Evolutionary conservation across 2,888 invertebrate genomes (phyloP).

Genomic region (Hedychridium roseum): DNA sequence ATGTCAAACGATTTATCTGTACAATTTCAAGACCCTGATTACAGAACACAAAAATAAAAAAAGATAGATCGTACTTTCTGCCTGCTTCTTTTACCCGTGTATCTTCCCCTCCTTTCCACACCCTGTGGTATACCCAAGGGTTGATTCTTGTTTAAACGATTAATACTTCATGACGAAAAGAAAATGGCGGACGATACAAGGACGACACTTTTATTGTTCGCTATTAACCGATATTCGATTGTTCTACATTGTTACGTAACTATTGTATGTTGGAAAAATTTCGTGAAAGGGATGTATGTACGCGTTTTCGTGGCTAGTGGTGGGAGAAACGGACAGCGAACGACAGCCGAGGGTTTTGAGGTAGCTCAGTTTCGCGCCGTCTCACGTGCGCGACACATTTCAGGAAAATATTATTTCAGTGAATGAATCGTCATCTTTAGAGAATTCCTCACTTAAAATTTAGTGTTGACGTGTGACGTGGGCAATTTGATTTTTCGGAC

Average conservation of each 20-base stretch:
- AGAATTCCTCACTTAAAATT: no score
- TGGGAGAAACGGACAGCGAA: slow-evolving; percentile 32
- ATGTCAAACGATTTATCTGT: slow-evolving; percentile 48
- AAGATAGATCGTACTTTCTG: not conserved
- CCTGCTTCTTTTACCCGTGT: not conserved
- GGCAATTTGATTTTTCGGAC: no score
- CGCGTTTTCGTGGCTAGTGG: slow-evolving; percentile 27
- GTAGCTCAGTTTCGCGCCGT: slow-evolving; percentile 40
- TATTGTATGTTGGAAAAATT: no score
- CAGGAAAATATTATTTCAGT: no score
- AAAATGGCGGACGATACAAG: no score
- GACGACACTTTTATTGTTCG: no score
- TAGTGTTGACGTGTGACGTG: no score
- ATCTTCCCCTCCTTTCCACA: not conserved
- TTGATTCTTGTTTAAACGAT: not conserved
- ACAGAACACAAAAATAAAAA: slow-evolving; percentile 29
- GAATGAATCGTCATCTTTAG: no score
- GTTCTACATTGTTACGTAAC: no score
- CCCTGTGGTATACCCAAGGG: not conserved
- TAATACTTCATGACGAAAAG: no score
- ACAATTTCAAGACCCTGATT: slow-evolving; percentile 41
- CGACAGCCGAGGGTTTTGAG: slow-evolving; percentile 40
- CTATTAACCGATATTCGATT: no score
- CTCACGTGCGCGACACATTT: slow-evolving; percentile 36
- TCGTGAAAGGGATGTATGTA: slow-evolving; percentile 34